Evolutionary conservation across 2,888 invertebrate species (phyloP).

Genomic region (Galeruca laticollis): DNA sequence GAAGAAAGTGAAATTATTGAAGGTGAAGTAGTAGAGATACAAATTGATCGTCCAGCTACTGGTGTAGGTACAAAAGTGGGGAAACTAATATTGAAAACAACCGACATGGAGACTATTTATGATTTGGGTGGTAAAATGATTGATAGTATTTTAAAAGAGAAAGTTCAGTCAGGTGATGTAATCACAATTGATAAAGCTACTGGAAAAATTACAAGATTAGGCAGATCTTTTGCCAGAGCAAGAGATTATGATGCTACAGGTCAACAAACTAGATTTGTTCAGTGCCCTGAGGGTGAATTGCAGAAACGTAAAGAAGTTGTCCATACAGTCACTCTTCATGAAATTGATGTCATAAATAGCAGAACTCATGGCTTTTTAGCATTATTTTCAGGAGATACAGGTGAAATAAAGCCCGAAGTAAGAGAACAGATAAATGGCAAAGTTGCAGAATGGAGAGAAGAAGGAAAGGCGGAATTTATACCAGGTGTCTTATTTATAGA

Average conservation of each 20-base stretch:
- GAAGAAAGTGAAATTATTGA: conserved; percentile 99
- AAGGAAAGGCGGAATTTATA: conserved; percentile 98
- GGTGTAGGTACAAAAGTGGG: conserved; percentile 91
- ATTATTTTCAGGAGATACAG: conserved; percentile 98
- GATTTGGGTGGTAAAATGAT: conserved; percentile 99
- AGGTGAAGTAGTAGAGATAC: conserved; percentile 98
- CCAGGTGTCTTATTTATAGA: conserved; percentile 98
- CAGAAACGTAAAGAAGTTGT: conserved; percentile 98
- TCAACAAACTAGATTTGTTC: conserved; percentile 86
- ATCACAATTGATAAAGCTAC: conserved; percentile 99
- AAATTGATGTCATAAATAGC: conserved; percentile 99
- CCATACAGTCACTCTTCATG: conserved; percentile 98
- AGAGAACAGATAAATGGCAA: conserved; percentile 97
- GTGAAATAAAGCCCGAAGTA: conserved; percentile 97
- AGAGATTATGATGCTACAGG: conserved; percentile 98
- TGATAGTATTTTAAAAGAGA: conserved; percentile 95
- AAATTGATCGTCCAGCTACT: conserved; percentile 94
- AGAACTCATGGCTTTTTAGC: conserved; percentile 98
- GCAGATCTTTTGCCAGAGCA: conserved; percentile 95
- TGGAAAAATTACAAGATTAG: conserved; percentile 75
- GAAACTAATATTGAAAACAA: conserved; percentile 96
- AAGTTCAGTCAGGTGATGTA: conserved; percentile 95
- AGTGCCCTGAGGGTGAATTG: conserved; percentile 98
- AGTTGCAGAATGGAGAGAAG: conserved; percentile 97
- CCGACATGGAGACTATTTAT: conserved; percentile 99